Base-by-base conservation (phyloP, 2,113 vertebrate genomes). In the Piprites chloris region DNA sequence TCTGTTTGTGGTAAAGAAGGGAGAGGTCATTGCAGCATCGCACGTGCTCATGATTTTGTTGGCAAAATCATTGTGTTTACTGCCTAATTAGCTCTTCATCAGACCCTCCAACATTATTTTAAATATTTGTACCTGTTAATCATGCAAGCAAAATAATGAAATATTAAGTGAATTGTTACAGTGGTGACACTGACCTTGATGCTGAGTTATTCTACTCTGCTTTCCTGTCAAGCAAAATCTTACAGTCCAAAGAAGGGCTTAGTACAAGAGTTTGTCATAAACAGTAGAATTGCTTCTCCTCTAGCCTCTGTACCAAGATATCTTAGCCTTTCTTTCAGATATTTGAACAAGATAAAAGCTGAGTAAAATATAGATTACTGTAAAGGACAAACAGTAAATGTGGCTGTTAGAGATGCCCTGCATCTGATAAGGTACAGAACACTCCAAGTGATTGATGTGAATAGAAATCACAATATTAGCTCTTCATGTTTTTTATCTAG, bases 41-140 rank as follows among this genome's bases (percentile, higher is more conserved):
- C 16, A 30, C 2, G 4, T 50, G 30, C 39, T 85, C 9, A 30
- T 0, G 0, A 30, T 66, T 94, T 78, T n/a, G 9, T 3, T 77
- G 39, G 19, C 30, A 56, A 8, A 90, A 88, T 88, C 4, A 26
- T 55, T 3, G 5, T 53, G 12, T 79, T 12, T 4, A 5, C 27
- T 81, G 16, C 42, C 41, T 81, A 63, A 59, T 71, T 47, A 74
- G 52, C 42, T 71, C 46, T 61, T 65, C n/a, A 41, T 23, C 10
- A 41, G 76, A 27, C 28, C 39, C 9, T 20, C 4, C 39, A 53
- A 6, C 1, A 4, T 71, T 81, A 19, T 32, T 93, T 90, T 28
- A 89, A 75, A 21, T 92, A 75, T 37, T 86, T 90, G 23, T 85
- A 30, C 23, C 50, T 41, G 8, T 49, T 87, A 79, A 49, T 79